Evolutionary conservation across 1,140 invertebrate species (phyloP), one percentile per base, ranked within the genome.

Genomic region (Patella vulgata): DNA sequence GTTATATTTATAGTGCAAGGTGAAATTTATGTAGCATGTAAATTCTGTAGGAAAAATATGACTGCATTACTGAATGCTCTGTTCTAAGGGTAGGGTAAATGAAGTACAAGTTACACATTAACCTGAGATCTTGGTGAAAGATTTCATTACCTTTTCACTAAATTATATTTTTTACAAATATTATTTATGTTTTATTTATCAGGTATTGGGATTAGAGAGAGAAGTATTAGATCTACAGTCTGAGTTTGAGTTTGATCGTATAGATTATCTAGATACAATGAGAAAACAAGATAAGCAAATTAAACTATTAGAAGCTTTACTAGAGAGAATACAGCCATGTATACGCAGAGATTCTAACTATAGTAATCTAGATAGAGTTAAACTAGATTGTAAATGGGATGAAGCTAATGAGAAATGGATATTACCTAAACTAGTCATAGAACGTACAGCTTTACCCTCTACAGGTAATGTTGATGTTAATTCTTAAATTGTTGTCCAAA

Each of bases 211-310:
- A n/a, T 55, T 84, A n/a, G 62, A 80, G 40, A 84, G 88, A 63
- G 93, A 94, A 81, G 90, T 94, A 11, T 80, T 84, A 21, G 93
- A 95, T 83, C 82, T 95, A 1, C 92, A 93, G 69, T 88, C 90
- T 42, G 93, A 95, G 85, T 95, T 95, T 83, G 91, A 95, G 84
- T 86, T 88, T 55, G 93, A 95, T 75, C 81, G 93, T 12, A 89
- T 91, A 3, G 93, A 95, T 78, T 94, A 94, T 75, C 82, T 95
- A 44, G 93, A 95, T 78, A 92, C 92, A 2, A 93, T 95, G 43
- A 82, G 93, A 21, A 87, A 88, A 77, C 90, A 93, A 75, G 90
- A 93, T 47, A 88, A 89, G 71, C 89, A 92, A 70, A 73, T 91
- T 4, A 89, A 91, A 79, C 85, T 94, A 12, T 82, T 91, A 30